Conservation (phyloP, 2,797 vertebrate genomes). For the Myripristis murdjan region DNA sequence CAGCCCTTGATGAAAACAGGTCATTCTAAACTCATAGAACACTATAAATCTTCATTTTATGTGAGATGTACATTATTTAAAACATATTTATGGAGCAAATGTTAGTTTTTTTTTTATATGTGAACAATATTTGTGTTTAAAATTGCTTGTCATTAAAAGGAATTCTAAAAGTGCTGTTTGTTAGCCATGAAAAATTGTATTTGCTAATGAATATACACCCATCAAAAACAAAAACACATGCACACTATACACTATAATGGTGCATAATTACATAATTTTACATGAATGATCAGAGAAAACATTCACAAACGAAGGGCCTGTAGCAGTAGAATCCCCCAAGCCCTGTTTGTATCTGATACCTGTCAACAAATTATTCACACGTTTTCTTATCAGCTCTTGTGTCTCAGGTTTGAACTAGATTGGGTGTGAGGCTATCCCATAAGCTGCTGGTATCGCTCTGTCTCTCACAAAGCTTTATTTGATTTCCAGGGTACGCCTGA, state of each 20-base stretch:
- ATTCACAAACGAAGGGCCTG: background rate
- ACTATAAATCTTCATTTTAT: too few relatives aligned
- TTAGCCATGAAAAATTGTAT: too few relatives aligned
- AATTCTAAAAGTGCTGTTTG: too few relatives aligned
- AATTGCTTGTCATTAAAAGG: too few relatives aligned
- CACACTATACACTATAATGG: too few relatives aligned
- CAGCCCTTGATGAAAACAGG: constrained; percentile 4
- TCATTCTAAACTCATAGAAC: too few relatives aligned
- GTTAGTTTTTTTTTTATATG: constrained; percentile 21
- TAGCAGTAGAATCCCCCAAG: background rate
- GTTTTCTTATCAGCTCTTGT: constrained; percentile 24
- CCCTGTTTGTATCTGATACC: background rate
- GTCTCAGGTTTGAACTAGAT: constrained; percentile 17
- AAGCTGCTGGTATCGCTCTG: constrained; percentile 18
- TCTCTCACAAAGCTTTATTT: constrained; percentile 6
- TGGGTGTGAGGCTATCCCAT: constrained; percentile 9
- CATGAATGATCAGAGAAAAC: too few relatives aligned
- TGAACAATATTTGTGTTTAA: too few relatives aligned
- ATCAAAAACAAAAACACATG: background rate
- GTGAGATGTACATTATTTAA: too few relatives aligned
- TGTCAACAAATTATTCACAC: constrained; percentile 31
- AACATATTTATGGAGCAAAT: constrained; percentile 1
- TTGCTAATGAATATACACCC: background rate
- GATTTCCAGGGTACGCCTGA: constrained; percentile 26
- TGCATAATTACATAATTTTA: background rate